Evolutionary conservation across 1,140 invertebrate genomes (phyloP), one percentile per base, ranked within the genome.

Genomic region (Hyles vespertilio): DNA sequence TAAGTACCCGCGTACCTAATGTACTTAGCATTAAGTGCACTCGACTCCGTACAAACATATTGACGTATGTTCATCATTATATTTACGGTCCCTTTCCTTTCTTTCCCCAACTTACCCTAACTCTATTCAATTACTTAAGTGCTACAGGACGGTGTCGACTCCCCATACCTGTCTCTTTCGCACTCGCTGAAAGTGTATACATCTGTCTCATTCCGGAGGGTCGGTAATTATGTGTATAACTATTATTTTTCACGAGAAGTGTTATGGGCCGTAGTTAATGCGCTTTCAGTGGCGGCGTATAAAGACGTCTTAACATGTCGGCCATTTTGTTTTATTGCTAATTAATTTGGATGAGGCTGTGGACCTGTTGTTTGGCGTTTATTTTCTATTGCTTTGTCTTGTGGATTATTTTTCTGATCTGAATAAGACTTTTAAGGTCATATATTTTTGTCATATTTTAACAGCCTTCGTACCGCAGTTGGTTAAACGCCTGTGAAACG

Each of bases 51-150:
- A 40, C 36, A 68, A 66, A 63, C 62, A 63, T 58, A 54, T 55
- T 73, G 72, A 70, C 77, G 69, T 75, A 74, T 74, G 73, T 79
- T 75, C 75, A 79, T 75, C 75, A 73, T 77, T 76, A 76, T 76
- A 78, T 80, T 80, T 79, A 82, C 72, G 65, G 69, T 40, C 36
- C 36, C 36, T 40, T 40, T 40, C 36, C 36, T 8, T 40, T 40
- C 36, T 5, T 40, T 40, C 36, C 36, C 36, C 36, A 40, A 40
- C 5, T 40, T 79, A 78, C 77, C 72, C 75, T 56, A 69, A 77
- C 77, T 77, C 68, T 70, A 78, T 87, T 83, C 84, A 87, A 87
- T 87, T 86, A 87, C 84, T 83, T 86, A 87, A 87, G 84, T 87
- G 84, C 75, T 78, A 67, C 65, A 69, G 63, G 67, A 73, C 71